phyloP scores from a whole-genome alignment of 2,888 invertebrate genomes.

The Rambutsinella grinnellia region DNA sequence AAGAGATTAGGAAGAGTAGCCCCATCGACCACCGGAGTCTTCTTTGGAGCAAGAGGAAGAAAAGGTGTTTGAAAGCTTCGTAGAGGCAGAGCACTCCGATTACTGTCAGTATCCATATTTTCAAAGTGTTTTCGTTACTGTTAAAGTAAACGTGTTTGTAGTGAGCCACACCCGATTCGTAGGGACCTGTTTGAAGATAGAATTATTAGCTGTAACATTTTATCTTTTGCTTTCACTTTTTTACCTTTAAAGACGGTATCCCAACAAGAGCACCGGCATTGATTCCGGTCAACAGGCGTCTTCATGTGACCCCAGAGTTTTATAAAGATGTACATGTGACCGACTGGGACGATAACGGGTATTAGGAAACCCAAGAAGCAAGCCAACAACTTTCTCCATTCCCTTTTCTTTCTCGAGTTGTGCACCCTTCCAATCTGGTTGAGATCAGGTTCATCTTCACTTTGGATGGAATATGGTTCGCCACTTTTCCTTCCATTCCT shows the following conservation, averaged over 20 bases:
- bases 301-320: slow-evolving; percentile 80
- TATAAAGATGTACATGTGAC: slow-evolving; percentile 75
- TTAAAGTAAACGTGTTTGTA: slow-evolving; percentile 80
- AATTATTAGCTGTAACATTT: not conserved
- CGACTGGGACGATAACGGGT: slow-evolving; percentile 73
- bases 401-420: slow-evolving; percentile 10
- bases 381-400: slow-evolving; percentile 32
- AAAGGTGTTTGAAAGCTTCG: slow-evolving; percentile 75
- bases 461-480: not conserved
- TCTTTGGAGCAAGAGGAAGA: slow-evolving; percentile 72
- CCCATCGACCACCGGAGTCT: slow-evolving; percentile 76
- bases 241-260: slow-evolving; percentile 82
- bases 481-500: slow-evolving; percentile 32
- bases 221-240: too few relatives aligned
- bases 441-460: slow-evolving; percentile 3
- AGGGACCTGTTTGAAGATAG: slow-evolving; percentile 72
- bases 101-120: slow-evolving; percentile 77
- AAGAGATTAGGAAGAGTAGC: slow-evolving; percentile 74
- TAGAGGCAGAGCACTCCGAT: slow-evolving; percentile 75
- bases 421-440: slow-evolving; percentile 10
- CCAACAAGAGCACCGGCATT: slow-evolving; percentile 82
- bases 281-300: slow-evolving; percentile 75
- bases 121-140: slow-evolving; percentile 76
- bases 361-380: slow-evolving; percentile 52
- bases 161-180: slow-evolving; percentile 78